Evolutionary conservation across 2,797 vertebrate species (phyloP).

Genomic region (Ciconia nigra): DNA sequence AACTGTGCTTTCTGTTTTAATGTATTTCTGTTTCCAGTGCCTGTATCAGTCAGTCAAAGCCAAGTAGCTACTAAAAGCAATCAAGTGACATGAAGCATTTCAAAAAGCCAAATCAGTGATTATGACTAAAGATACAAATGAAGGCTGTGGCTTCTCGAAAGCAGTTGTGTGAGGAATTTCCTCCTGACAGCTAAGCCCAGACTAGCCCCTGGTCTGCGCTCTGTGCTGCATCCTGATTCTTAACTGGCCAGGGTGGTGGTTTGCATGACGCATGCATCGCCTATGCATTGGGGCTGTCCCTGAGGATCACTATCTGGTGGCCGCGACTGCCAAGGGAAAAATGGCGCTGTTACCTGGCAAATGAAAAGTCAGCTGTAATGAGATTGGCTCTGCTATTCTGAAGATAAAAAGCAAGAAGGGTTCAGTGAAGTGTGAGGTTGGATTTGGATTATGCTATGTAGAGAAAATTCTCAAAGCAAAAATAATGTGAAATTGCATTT

Average conservation of each 20-base stretch:
- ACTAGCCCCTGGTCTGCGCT: background rate
- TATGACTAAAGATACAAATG: background rate
- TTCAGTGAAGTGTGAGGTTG: background rate
- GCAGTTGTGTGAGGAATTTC: background rate
- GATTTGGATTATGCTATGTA: background rate
- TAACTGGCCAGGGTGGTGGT: background rate
- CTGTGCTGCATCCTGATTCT: background rate
- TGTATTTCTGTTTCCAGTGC: background rate
- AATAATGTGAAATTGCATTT: background rate
- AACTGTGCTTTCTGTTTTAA: conserved; percentile 19
- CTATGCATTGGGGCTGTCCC: fast-evolving
- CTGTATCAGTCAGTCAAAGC: background rate
- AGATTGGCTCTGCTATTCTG: background rate
- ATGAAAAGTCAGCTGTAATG: background rate
- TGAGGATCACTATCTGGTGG: background rate
- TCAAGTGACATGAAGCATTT: background rate
- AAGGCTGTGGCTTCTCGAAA: background rate
- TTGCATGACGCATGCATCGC: background rate
- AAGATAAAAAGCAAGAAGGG: background rate
- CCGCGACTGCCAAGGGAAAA: background rate
- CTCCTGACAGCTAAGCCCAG: background rate
- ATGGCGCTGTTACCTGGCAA: background rate
- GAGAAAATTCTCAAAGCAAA: background rate
- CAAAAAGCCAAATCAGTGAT: background rate
- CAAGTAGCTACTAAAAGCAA: conserved; percentile 26